Conservation (phyloP, 2,888 invertebrate species). For the Tethea ocularis region DNA sequence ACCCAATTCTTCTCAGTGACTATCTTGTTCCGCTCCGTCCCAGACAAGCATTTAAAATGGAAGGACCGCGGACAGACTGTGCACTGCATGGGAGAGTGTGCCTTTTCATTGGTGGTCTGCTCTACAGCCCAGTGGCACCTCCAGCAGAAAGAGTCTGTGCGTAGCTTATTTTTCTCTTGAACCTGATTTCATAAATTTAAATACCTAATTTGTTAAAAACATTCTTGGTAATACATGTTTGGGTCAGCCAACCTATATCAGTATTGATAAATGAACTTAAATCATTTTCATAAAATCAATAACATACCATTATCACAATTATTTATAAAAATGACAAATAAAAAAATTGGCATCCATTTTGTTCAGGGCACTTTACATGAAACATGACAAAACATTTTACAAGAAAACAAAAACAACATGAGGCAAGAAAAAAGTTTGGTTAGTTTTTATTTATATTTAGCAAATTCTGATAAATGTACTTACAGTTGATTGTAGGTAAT, state of each 20-base stretch:
- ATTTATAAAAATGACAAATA: neutral
- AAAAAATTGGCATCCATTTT: constrained; percentile 8
- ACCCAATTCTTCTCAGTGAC: constrained; percentile 85
- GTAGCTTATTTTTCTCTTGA: constrained; percentile 49
- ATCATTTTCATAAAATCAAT: neutral
- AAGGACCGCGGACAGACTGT: constrained; percentile 93
- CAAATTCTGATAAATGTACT: neutral
- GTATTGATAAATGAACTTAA: neutral
- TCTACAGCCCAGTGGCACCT: constrained; percentile 91
- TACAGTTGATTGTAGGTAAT: neutral
- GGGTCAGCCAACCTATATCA: neutral
- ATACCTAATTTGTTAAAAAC: too few species aligned
- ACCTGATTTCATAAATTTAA: too few species aligned
- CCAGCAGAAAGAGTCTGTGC: constrained; percentile 94
- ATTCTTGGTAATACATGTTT: too few species aligned
- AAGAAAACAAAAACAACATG: neutral
- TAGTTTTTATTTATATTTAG: neutral
- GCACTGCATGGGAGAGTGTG: constrained; percentile 83
- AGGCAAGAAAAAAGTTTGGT: neutral
- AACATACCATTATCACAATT: neutral
- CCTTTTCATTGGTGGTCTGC: constrained; percentile 64
- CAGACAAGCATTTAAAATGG: constrained; percentile 90
- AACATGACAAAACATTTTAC: constrained; percentile 9
- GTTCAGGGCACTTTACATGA: neutral
- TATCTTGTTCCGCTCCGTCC: constrained; percentile 74